Conservation (phyloP, 2,113 vertebrate species). For the Sitta europaea region DNA sequence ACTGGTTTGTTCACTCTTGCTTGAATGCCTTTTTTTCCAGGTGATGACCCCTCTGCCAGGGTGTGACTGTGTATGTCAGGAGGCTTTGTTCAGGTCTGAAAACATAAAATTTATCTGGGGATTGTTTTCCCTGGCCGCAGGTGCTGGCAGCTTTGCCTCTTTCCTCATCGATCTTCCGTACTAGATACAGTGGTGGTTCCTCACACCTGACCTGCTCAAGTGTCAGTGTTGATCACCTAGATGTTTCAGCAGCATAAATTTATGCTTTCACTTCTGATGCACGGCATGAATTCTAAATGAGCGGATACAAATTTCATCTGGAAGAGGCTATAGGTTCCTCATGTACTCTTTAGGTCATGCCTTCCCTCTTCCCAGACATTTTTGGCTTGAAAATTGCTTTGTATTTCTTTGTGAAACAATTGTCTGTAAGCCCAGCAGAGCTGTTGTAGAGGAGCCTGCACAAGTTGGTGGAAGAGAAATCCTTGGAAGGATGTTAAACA, state of each 20-base stretch:
- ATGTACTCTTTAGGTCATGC: background rate
- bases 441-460: background rate
- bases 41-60: background rate
- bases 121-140: background rate
- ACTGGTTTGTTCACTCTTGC: background rate
- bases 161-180: background rate
- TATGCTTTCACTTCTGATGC: background rate
- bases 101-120: background rate
- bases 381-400: background rate
- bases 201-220: background rate
- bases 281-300: background rate
- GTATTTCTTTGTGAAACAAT: background rate
- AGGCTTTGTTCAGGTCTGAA: background rate
- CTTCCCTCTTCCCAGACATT: background rate
- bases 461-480: background rate
- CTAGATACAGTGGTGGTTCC: fast-evolving
- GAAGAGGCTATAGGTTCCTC: background rate
- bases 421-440: background rate
- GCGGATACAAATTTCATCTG: background rate
- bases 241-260: background rate
- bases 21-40: background rate
- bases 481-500: background rate
- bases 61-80: background rate
- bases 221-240: background rate
- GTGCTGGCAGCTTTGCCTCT: background rate